Evolutionary conservation across 2,797 vertebrate genomes (phyloP).

Genomic region (Ara ararauna): DNA sequence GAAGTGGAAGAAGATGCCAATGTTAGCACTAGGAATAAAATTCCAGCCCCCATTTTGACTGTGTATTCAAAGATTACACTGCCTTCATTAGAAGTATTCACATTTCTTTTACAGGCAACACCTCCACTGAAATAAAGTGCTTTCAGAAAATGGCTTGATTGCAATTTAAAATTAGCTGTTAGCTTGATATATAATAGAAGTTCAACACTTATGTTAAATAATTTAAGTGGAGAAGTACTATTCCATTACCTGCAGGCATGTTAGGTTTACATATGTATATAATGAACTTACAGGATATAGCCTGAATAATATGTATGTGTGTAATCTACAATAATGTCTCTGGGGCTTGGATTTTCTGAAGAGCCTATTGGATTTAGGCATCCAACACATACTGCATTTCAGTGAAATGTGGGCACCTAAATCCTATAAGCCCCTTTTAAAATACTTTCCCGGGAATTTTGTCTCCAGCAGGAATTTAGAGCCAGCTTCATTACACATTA

Average conservation of each 20-base stretch:
- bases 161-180: constrained; percentile 71
- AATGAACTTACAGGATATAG: constrained; percentile 38
- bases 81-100: constrained; percentile 59
- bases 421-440: constrained; percentile 35
- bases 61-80: constrained; percentile 45
- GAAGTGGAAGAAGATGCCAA: constrained; percentile 35
- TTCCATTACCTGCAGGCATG: constrained; percentile 63
- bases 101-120: constrained; percentile 55
- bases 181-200: constrained; percentile 64
- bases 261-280: constrained; percentile 66
- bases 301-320: constrained; percentile 46
- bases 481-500: constrained; percentile 6
- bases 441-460: constrained; percentile 49
- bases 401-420: constrained; percentile 47
- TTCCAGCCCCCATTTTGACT: constrained; percentile 36
- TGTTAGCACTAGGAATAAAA: constrained; percentile 54
- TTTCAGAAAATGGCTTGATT: constrained; percentile 65
- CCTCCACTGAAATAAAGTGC: constrained; percentile 57
- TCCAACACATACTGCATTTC: constrained; percentile 23
- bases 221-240: constrained; percentile 69
- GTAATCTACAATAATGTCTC: constrained; percentile 42
- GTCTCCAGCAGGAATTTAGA: constrained; percentile 26
- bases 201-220: constrained; percentile 64
- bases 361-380: constrained; percentile 55
- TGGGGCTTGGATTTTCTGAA: constrained; percentile 46